phyloP scores from a whole-genome alignment of 2,113 vertebrate genomes.

The Anoura caudifer region DNA sequence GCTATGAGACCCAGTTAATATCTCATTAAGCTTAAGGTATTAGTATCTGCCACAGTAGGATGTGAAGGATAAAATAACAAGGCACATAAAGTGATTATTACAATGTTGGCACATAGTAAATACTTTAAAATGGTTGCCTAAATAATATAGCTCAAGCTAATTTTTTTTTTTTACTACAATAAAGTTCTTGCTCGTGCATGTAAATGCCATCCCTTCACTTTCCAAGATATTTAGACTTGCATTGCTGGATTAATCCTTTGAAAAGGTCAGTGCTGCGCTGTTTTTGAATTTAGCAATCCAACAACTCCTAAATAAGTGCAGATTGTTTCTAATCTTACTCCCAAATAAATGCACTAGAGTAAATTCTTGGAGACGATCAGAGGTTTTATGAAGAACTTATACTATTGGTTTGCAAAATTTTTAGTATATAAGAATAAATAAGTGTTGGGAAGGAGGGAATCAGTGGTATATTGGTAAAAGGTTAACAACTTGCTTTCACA shows the following conservation, averaged over 20 bases:
- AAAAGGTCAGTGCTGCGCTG: not conserved
- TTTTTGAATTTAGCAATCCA: not conserved
- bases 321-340: not conserved
- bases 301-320: not conserved
- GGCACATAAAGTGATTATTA: not conserved
- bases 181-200: not conserved
- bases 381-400: not conserved
- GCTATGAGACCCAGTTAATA: not conserved
- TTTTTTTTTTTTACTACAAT: not conserved
- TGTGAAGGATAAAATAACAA: not conserved
- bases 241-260: not conserved
- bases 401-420: not conserved
- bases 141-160: not conserved
- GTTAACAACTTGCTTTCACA: not conserved
- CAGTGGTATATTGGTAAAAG: not conserved
- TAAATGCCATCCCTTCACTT: not conserved
- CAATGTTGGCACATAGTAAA: not conserved
- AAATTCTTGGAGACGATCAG: not conserved
- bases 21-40: not conserved
- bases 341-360: not conserved
- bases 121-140: not conserved
- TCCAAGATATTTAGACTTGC: not conserved
- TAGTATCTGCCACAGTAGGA: not conserved
- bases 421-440: not conserved
- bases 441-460: not conserved